A percentile compares a stretch with the other conserved stretches of the same genome.
Evolutionary conservation across 2,888 invertebrate genomes (phyloP).

Genomic region (Anaspis maculata): DNA sequence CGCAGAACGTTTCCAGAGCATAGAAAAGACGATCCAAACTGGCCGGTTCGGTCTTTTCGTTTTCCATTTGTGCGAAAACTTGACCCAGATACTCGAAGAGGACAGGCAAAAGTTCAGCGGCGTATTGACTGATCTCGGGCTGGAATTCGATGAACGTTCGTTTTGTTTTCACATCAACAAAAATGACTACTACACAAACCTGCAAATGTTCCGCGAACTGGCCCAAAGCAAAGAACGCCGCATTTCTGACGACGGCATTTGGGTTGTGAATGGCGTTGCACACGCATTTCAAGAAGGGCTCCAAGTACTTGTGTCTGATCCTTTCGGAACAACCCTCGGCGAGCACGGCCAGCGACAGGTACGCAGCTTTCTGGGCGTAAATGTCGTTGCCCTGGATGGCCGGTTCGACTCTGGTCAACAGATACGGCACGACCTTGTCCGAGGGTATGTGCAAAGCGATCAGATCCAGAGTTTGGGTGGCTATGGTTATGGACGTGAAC

Average conservation of each 20-base stretch:
- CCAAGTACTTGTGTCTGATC: slow-evolving; percentile 62
- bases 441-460: slow-evolving; percentile 68
- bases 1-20: slow-evolving; percentile 71
- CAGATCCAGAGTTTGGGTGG: slow-evolving; percentile 65
- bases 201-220: slow-evolving; percentile 75
- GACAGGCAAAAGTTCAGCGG: slow-evolving; percentile 62
- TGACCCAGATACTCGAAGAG: slow-evolving; percentile 62
- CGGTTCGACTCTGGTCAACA: slow-evolving; percentile 57
- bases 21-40: slow-evolving; percentile 68
- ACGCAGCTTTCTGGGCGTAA: slow-evolving; percentile 61
- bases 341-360: slow-evolving; percentile 63
- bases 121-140: slow-evolving; percentile 68
- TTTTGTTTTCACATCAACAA: neutral
- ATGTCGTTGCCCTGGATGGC: slow-evolving; percentile 54
- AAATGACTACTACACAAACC: slow-evolving; percentile 34
- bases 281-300: slow-evolving; percentile 59
- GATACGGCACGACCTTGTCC: slow-evolving; percentile 63
- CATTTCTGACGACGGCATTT: slow-evolving; percentile 57
- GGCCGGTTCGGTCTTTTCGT: slow-evolving; percentile 50
- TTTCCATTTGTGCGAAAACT: slow-evolving; percentile 48
- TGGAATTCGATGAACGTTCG: slow-evolving; percentile 33
- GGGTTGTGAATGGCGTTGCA: slow-evolving; percentile 61
- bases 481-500: slow-evolving; percentile 56
- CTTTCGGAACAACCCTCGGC: slow-evolving; percentile 73
- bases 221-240: slow-evolving; percentile 70